Evolutionary conservation across 2,888 invertebrate species (phyloP), one percentile per base, ranked within the genome.

Genomic region (Liodrosophila aerea): DNA sequence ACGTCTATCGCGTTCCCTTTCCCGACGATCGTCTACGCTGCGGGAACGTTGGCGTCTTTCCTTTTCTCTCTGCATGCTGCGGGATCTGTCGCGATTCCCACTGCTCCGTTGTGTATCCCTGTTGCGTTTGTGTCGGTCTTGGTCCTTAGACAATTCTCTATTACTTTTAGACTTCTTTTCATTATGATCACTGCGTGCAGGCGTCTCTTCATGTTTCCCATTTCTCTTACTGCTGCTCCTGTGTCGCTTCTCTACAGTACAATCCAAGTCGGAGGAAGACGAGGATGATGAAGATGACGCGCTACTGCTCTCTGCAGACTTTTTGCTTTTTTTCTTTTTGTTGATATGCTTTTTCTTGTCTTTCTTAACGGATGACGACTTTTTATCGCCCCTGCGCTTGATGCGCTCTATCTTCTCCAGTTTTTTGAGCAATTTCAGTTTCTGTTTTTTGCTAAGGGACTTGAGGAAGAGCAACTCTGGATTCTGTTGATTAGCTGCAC

Each of bases 391-490:
- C 12, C 76, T 77, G 5, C 83, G 75, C 57, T 88, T 89, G 45
- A 87, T 81, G 43, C 88, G 86, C 53, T 94, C 94, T 64, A 95
- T 91, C 88, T 94, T 93, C 73, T 94, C 93, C 45, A 95, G 87
- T 89, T 94, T 94, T 71, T 94, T 97, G n/a, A 98, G 91, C 12
- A 98, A 90, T 85, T 96, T 96, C 78, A 96, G 94, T 90, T 98
- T 98, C 87, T 98, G 97, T 83, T 97, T 96, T 64, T 94, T 95
- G 4, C 95, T 94, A 11, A 98, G 90, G 1, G 96, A 94, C 87
- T 95, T 96, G 4, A 98, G 91, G 73, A 98, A 95, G 60, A 95
- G 94, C 13, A 94, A 91, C 90, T 95, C 95, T n/a, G 94, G 92
- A 58, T 73, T 93, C 91, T 68, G 66, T 31, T 70, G 50, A 2